phyloP scores from a whole-genome alignment of 2,888 invertebrate genomes.

The Ametastegia equiseti region DNA sequence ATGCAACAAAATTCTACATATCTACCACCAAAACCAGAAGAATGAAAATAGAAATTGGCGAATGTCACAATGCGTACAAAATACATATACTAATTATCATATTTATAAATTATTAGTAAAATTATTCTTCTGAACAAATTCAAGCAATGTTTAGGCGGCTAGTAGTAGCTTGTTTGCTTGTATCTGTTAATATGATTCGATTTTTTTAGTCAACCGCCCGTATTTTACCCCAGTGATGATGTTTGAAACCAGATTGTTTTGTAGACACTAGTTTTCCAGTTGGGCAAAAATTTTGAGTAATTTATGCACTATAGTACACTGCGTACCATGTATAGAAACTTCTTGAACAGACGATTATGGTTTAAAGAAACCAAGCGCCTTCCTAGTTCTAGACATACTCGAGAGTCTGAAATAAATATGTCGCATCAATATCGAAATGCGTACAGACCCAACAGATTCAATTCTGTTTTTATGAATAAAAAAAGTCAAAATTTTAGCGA shows the following conservation, averaged over 20 bases:
- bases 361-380: background rate
- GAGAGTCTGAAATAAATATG: constrained; percentile 13
- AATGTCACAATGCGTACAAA: background rate
- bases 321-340: background rate
- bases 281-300: background rate
- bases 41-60: constrained; percentile 36
- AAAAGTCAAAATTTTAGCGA: background rate
- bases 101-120: background rate
- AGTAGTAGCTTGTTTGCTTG: background rate
- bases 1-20: constrained; percentile 65
- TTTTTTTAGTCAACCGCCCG: background rate
- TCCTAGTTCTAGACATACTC: background rate
- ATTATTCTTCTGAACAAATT: background rate
- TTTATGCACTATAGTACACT: no score
- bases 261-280: background rate
- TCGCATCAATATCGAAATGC: constrained; percentile 3
- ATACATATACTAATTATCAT: background rate
- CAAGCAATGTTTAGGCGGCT: background rate
- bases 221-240: background rate
- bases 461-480: background rate
- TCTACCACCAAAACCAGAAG: constrained; percentile 57
- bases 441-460: constrained; percentile 1
- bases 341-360: background rate
- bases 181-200: background rate
- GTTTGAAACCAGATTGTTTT: background rate